Evolutionary conservation across 2,888 invertebrate species (phyloP).

Genomic region (Nephrocerus scutellatus): DNA sequence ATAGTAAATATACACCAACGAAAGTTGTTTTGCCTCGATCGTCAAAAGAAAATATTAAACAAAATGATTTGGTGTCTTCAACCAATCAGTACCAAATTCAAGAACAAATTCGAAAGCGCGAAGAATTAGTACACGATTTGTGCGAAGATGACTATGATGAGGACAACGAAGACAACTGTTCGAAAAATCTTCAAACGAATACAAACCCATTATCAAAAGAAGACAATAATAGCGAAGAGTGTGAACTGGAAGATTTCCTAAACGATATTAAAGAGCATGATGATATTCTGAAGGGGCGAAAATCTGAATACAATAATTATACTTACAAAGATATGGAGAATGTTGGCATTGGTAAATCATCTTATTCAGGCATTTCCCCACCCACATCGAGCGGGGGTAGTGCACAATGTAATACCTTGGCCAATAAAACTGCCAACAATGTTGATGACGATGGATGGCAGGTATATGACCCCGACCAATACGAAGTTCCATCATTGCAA

Average conservation of each 20-base stretch:
- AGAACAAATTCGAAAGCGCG: conserved; percentile 17
- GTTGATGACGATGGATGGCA: conserved; percentile 56
- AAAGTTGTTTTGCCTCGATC: conserved; percentile 1
- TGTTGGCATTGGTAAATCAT: too few species aligned
- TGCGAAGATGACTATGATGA: conserved; percentile 27
- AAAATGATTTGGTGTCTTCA: conserved; percentile 20
- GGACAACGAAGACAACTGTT: conserved; percentile 18
- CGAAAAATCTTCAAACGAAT: not conserved
- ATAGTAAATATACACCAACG: conserved; percentile 15
- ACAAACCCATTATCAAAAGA: not conserved
- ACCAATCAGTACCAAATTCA: conserved; percentile 3
- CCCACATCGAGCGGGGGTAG: conserved; percentile 3
- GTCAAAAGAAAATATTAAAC: not conserved
- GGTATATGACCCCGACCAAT: conserved; percentile 46
- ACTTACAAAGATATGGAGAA: conserved; percentile 38
- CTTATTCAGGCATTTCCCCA: not conserved
- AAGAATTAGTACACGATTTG: conserved; percentile 30
- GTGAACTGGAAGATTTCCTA: conserved; percentile 37
- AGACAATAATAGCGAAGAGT: conserved; percentile 26
- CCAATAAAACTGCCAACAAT: conserved; percentile 12
- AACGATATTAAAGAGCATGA: conserved; percentile 39
- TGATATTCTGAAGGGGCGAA: conserved; percentile 33
- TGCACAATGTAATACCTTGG: too few species aligned
- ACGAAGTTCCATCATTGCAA: conserved; percentile 35
- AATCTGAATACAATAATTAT: conserved; percentile 34